Conservation (phyloP, 2,888 invertebrate genomes). For the Epistrophe eligans region DNA sequence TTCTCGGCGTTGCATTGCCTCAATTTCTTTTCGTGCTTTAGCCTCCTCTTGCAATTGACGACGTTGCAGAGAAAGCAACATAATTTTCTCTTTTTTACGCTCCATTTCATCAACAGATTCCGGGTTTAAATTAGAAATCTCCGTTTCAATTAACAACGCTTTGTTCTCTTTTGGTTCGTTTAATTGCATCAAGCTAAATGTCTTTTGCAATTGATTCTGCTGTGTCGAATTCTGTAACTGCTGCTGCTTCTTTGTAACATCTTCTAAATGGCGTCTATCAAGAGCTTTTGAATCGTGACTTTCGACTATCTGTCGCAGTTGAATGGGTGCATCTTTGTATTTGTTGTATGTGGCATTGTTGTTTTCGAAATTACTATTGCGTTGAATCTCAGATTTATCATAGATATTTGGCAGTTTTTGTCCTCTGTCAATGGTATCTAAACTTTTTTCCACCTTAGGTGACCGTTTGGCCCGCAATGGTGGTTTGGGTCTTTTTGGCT, state of each 20-base stretch:
- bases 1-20: slow-evolving; percentile 90
- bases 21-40: slow-evolving; percentile 92
- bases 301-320: slow-evolving; percentile 80
- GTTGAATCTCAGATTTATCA: slow-evolving; percentile 78
- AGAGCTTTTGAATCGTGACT: slow-evolving; percentile 66
- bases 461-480: slow-evolving; percentile 91
- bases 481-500: slow-evolving; percentile 95
- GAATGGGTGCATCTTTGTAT: slow-evolving; percentile 82
- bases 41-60: slow-evolving; percentile 96
- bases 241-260: slow-evolving; percentile 80
- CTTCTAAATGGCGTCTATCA: slow-evolving; percentile 81
- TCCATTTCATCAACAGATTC: slow-evolving; percentile 95
- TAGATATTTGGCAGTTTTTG: slow-evolving; percentile 84
- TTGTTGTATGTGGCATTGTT: slow-evolving; percentile 82
- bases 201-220: slow-evolving; percentile 79
- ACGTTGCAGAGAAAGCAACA: slow-evolving; percentile 94
- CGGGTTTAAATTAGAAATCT: slow-evolving; percentile 88
- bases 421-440: slow-evolving; percentile 81
- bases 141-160: slow-evolving; percentile 88
- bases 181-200: slow-evolving; percentile 75
- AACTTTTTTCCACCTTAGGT: slow-evolving; percentile 89
- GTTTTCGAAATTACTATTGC: slow-evolving; percentile 77
- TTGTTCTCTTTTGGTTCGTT: slow-evolving; percentile 84
- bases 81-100: slow-evolving; percentile 95
- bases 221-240: slow-evolving; percentile 67